Percentiles rank a stretch among this genome's conserved stretches.
Conservation (phyloP, 2,888 invertebrate species). For the Perithous albicinctus region DNA sequence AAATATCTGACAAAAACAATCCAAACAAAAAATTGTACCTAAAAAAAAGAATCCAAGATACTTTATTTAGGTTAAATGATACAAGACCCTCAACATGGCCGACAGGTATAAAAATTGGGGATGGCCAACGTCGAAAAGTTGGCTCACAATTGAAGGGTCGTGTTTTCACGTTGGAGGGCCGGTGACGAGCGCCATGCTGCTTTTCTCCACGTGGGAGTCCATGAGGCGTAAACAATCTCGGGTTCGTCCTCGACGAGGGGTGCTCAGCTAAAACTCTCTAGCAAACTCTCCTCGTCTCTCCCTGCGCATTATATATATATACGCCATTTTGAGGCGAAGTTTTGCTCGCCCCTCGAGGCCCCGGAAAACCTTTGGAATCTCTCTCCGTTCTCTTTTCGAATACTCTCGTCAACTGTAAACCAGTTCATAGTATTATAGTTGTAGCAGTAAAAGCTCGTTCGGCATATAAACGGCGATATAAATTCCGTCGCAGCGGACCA, state of each 20-base stretch:
- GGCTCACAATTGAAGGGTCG: conserved; percentile 53
- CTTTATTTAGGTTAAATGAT: background rate
- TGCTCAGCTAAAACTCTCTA: conserved; percentile 48
- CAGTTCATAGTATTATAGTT: conserved; percentile 2
- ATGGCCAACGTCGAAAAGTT: conserved; percentile 1
- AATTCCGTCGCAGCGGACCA: conserved; percentile 54
- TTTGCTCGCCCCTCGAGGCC: conserved; percentile 10
- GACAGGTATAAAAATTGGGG: too few relatives aligned
- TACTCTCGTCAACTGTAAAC: background rate
- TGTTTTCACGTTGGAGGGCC: conserved; percentile 69
- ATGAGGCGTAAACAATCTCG: conserved; percentile 82
- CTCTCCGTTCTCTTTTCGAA: conserved; percentile 31
- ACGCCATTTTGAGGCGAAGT: conserved; percentile 62
- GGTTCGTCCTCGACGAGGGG: conserved; percentile 64
- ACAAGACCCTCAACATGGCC: background rate
- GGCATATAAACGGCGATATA: conserved; percentile 61
- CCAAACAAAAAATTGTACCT: background rate
- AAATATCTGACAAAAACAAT: background rate
- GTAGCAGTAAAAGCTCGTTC: conserved; percentile 47
- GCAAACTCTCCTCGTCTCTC: conserved; percentile 27
- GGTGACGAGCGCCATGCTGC: conserved; percentile 79
- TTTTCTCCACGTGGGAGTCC: conserved; percentile 82
- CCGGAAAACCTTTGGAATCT: conserved; percentile 53
- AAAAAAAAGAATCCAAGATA: background rate
- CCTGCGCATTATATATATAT: conserved; percentile 4